These are phyloP conservation scores for Seriola rivoliana DNA, from an alignment of 2,113 vertebrate genomes.

Conservation along the genomic window DNA sequence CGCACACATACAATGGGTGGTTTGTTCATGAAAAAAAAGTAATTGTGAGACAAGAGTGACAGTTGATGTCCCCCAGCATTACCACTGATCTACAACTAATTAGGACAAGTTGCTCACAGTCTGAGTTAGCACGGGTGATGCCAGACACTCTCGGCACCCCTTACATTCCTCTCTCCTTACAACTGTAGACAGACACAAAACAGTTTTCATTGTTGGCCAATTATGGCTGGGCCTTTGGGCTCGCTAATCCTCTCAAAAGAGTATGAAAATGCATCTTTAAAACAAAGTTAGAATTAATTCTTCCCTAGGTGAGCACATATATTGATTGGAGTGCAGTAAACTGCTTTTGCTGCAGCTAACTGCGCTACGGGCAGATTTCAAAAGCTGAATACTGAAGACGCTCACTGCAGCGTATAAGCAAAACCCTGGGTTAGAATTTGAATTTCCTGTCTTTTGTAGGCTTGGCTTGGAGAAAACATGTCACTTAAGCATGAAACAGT, in stretches of 20 bases:
- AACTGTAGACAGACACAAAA: neutral
- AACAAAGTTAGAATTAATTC: slow-evolving; percentile 8
- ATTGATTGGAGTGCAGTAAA: slow-evolving; percentile 31
- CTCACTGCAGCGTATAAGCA: neutral
- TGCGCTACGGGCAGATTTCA: neutral
- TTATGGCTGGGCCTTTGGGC: neutral
- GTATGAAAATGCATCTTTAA: slow-evolving; percentile 26
- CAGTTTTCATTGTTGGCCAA: neutral
- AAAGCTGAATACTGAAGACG: slow-evolving; percentile 6
- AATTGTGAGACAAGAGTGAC: neutral
- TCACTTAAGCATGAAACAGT: neutral
- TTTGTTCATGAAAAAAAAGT: slow-evolving; percentile 19
- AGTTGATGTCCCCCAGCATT: neutral
- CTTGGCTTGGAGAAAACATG: neutral
- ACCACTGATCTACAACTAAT: slow-evolving; percentile 23
- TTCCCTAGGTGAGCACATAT: slow-evolving; percentile 4
- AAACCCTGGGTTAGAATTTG: slow-evolving; percentile 7
- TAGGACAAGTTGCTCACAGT: slow-evolving; percentile 6
- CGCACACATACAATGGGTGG: neutral
- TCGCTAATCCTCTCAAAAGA: slow-evolving; percentile 15
- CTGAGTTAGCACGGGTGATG: neutral
- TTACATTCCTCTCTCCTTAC: neutral
- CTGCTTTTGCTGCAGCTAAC: slow-evolving; percentile 13
- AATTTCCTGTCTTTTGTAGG: slow-evolving; percentile 20
- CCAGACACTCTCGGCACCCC: neutral